A percentile compares a stretch with the other conserved stretches of the same genome.
phyloP scores from a whole-genome alignment of 2,888 invertebrate species.

The Byasa hedistus region DNA sequence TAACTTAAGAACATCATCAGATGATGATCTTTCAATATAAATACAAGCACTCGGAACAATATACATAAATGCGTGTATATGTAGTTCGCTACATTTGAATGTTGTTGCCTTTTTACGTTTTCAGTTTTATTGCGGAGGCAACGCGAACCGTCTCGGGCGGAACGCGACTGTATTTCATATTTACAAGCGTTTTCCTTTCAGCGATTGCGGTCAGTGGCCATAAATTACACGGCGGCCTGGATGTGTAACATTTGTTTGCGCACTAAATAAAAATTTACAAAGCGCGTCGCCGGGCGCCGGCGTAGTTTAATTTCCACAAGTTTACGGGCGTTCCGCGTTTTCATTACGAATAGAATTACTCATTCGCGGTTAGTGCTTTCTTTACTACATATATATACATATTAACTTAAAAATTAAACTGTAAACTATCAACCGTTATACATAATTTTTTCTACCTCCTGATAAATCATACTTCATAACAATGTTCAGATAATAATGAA shows the following conservation, averaged over 20 bases:
- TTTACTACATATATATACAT: too few relatives aligned
- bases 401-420: too few relatives aligned
- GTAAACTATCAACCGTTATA: too few relatives aligned
- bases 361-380: too few relatives aligned
- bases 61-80: too few relatives aligned
- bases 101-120: background rate
- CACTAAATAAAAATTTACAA: slow-evolving; percentile 22
- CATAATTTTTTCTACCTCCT: too few relatives aligned
- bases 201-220: slow-evolving; percentile 23
- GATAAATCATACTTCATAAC: too few relatives aligned
- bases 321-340: background rate
- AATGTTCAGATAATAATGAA: too few relatives aligned
- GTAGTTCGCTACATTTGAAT: too few relatives aligned
- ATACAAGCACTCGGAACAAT: too few relatives aligned
- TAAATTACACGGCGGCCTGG: slow-evolving; percentile 16
- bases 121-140: background rate
- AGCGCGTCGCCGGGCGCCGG: background rate
- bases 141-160: slow-evolving; percentile 3
- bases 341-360: background rate
- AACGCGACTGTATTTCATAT: slow-evolving; percentile 22
- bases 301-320: background rate
- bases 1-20: too few relatives aligned
- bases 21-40: too few relatives aligned
- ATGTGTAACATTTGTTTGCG: slow-evolving; percentile 18
- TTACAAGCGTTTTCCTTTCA: slow-evolving; percentile 27